Evolutionary conservation across 2,797 vertebrate genomes (phyloP).

Genomic region (Sebastes diaconus): DNA sequence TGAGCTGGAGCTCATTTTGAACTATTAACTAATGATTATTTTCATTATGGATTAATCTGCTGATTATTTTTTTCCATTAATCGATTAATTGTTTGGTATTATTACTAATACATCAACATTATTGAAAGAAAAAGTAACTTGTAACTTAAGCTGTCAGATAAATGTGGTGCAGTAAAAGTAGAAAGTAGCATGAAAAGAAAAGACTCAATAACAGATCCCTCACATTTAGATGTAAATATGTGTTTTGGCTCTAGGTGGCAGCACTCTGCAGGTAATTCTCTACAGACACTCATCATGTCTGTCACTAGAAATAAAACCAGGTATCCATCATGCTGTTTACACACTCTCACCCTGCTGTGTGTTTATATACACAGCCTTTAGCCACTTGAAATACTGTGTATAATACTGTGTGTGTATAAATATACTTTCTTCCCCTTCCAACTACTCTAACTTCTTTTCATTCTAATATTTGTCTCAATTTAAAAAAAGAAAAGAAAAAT

Average conservation of each 20-base stretch:
- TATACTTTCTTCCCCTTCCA: neutral
- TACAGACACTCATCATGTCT: neutral
- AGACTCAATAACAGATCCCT: neutral
- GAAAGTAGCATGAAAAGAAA: neutral
- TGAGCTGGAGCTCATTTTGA: no score
- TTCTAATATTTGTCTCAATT: no score
- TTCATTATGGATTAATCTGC: no score
- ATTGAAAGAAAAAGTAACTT: neutral
- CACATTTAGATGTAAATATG: neutral
- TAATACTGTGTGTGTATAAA: neutral
- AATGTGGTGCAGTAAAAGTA: neutral
- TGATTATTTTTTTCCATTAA: no score
- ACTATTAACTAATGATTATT: no score
- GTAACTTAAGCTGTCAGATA: neutral
- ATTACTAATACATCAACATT: neutral
- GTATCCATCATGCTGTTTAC: neutral
- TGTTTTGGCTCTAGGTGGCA: slow-evolving; percentile 52
- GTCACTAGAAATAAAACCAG: neutral
- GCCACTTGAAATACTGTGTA: neutral
- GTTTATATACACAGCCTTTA: neutral
- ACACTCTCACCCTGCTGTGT: neutral
- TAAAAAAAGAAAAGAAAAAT: no score
- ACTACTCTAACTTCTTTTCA: neutral
- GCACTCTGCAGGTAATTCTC: slow-evolving; percentile 28
- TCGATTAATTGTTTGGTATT: neutral